Base-by-base conservation (phyloP, 1,140 invertebrate species). In the Pseudobourletiella spinata region DNA sequence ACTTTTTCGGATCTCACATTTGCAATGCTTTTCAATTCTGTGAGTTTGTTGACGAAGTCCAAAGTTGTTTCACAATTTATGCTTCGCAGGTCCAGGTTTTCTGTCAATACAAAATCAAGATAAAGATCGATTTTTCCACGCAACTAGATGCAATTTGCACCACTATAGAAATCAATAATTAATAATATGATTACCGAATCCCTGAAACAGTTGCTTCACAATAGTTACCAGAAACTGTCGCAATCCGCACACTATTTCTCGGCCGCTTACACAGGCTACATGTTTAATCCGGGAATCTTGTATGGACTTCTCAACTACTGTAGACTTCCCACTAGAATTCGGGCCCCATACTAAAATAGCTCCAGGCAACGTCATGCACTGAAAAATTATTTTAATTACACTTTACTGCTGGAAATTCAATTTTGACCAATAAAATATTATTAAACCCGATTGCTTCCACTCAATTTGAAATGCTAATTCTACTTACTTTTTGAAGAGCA, bases 241-340 rank as follows among this genome's bases (percentile, higher is more conserved):
- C 22, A 6, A 16, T 6, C 52, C 52, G 26, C 52, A 55, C 20
- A 55, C 29, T 11, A 55, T 35, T 55, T 55, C 52, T 8, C 52
- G 28, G 4, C 28, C 52, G 25, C 18, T 55, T 14, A 55, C 52
- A 8, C 11, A 14, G 6, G 52, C 52, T 18, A 55, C 8, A 32
- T 55, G 52, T 8, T 52, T 26, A 14, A 52, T 52, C 15, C 24
- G 8, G 3, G 6, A 3, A 26, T 11, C 50, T 18, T 52, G 11
- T 30, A 52, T 8, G 22, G 29, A 22, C 29, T 30, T 3, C 8
- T 25, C 24, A 26, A 52, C 11, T 15, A 25, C 24, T 6, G 8
- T 14, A 26, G 50, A 52, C 29, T 52, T 52, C 14, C 50, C 50
- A 29, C 50, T 52, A 15, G 24, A 25, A 29, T 25, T 11, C 22